Conservation (phyloP, 92 coral and sea anemone genomes). For the Phenganax stokvisi region DNA sequence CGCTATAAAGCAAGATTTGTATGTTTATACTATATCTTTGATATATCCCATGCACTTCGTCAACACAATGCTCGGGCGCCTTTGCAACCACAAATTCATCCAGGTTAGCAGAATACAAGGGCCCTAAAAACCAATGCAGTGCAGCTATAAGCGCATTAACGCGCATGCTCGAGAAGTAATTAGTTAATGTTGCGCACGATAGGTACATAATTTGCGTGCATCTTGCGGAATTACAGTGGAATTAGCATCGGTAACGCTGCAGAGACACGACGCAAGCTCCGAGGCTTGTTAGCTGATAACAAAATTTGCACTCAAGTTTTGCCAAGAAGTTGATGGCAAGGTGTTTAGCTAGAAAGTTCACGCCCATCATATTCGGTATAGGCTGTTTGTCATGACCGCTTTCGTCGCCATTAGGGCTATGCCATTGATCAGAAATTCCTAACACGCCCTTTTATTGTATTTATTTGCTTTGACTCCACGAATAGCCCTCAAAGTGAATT, state of each 20-base stretch:
- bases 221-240: conserved; percentile 1
- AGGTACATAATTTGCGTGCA: neutral
- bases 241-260: neutral
- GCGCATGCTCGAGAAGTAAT: conserved; percentile 4
- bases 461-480: neutral
- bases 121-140: neutral
- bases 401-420: conserved; percentile 21
- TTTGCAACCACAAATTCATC: no score
- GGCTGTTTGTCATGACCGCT: conserved; percentile 24
- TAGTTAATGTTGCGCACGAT: neutral
- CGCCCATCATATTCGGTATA: conserved; percentile 34
- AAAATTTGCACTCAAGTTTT: conserved; percentile 10
- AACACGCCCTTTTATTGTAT: conserved; percentile 14
- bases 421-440: conserved; percentile 17
- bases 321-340: conserved; percentile 16
- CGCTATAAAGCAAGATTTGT: neutral
- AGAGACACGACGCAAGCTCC: neutral
- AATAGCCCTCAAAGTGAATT: conserved; percentile 1
- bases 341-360: conserved; percentile 18
- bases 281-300: conserved; percentile 19
- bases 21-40: no score
- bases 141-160: conserved; percentile 10
- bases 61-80: no score
- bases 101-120: no score
- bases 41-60: no score